These are phyloP conservation scores for Achroia grisella DNA, from an alignment of 1,140 invertebrate genomes.

Conservation along the genomic window DNA sequence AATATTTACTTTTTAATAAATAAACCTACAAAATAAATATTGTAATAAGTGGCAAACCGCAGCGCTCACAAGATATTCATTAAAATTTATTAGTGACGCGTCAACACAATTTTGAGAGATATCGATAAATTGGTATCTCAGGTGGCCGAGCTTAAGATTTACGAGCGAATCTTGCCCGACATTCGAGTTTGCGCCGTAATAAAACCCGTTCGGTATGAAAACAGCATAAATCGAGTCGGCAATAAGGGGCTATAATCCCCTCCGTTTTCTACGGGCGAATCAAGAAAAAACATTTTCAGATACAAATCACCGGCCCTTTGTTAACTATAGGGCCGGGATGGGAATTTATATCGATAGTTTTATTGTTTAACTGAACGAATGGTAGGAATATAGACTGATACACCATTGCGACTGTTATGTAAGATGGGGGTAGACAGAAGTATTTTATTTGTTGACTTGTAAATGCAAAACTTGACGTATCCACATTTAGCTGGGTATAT, in stretches of 20 bases:
- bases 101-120: background rate
- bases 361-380: background rate
- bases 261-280: constrained; percentile 21
- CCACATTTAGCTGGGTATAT: too few species aligned
- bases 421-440: too few species aligned
- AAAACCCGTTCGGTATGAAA: constrained; percentile 14
- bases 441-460: background rate
- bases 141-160: too few species aligned
- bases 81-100: background rate
- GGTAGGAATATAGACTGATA: too few species aligned
- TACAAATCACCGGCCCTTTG: constrained; percentile 15
- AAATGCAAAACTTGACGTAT: background rate
- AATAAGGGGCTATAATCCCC: constrained; percentile 28
- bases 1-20: too few species aligned
- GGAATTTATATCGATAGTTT: background rate
- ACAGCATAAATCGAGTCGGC: constrained; percentile 23
- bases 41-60: too few species aligned
- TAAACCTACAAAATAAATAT: too few species aligned
- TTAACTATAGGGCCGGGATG: constrained; percentile 2
- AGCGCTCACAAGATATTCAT: too few species aligned
- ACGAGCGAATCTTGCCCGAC: background rate
- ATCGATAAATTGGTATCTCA: too few species aligned
- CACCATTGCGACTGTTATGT: too few species aligned
- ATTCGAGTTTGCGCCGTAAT: background rate
- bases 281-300: constrained; percentile 19